Evolutionary conservation across 92 coral and sea anemone genomes (phyloP).

Genomic region (Epizoanthus stellaris): DNA sequence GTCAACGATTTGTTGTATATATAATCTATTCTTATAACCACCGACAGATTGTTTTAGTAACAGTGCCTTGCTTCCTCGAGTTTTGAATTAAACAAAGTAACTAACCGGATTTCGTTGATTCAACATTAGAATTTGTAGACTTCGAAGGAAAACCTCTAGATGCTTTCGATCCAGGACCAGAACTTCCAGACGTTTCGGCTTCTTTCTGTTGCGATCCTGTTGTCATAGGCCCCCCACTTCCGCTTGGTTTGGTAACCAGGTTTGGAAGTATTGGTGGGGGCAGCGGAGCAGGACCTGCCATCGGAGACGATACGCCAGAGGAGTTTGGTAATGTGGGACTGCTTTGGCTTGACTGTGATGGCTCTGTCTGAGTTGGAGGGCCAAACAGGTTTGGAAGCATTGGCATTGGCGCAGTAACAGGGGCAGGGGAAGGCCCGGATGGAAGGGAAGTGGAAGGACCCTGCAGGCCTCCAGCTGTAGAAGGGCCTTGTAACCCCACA

Average conservation of each 20-base stretch:
- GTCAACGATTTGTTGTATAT: no score
- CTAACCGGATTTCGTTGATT: slow-evolving; percentile 10
- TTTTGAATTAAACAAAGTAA: background rate
- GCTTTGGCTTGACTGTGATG: background rate
- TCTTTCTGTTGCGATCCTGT: slow-evolving; percentile 6
- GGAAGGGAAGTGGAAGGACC: no score
- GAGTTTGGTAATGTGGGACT: slow-evolving; percentile 9
- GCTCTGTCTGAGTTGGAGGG: background rate
- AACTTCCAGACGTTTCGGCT: background rate
- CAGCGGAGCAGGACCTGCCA: background rate
- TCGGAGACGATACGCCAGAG: slow-evolving; percentile 10
- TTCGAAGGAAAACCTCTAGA: background rate
- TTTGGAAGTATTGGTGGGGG: slow-evolving; percentile 29
- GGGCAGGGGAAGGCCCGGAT: background rate
- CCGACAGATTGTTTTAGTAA: background rate
- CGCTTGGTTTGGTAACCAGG: slow-evolving; percentile 13
- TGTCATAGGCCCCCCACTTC: background rate
- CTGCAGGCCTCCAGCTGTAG: no score
- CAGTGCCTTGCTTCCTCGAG: background rate
- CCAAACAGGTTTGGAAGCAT: background rate
- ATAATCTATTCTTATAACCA: no score
- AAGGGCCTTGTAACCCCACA: no score
- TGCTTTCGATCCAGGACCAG: no score
- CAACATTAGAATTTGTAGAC: background rate
- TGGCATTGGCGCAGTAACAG: background rate